A percentile compares a stretch with the other conserved stretches of the same genome.
Conservation (phyloP, 2,888 invertebrate genomes). For the Zeuzera pyrina region DNA sequence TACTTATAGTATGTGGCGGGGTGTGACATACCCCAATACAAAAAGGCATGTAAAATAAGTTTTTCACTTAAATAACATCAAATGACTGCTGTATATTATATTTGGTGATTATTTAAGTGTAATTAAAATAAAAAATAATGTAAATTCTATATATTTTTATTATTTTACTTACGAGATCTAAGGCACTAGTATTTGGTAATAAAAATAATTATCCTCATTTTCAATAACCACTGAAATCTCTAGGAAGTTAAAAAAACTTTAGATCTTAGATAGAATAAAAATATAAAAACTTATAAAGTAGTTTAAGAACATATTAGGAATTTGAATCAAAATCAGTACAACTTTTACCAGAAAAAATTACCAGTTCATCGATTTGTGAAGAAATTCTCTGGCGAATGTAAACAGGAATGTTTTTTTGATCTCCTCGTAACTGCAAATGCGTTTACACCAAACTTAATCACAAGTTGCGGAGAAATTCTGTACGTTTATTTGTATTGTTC, state of each 20-base stretch:
- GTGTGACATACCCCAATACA: background rate
- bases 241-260: background rate
- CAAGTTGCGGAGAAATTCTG: constrained; percentile 9
- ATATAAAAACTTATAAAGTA: background rate
- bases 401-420: constrained; percentile 8
- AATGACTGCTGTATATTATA: background rate
- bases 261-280: background rate
- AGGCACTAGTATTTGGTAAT: background rate
- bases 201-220: background rate
- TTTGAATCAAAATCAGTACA: constrained; percentile 3
- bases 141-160: background rate
- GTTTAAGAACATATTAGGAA: background rate
- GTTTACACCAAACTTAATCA: constrained; percentile 5
- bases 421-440: constrained; percentile 6
- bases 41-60: background rate
- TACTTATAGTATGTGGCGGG: background rate
- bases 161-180: background rate
- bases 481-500: constrained; percentile 5
- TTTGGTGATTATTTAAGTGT: background rate
- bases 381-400: constrained; percentile 6
- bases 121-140: background rate
- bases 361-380: constrained; percentile 7
- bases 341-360: constrained; percentile 4
- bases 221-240: background rate
- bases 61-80: background rate